These are phyloP conservation scores for Ammodytes dubius DNA, from an alignment of 2,113 vertebrate species.

Conservation along the genomic window DNA sequence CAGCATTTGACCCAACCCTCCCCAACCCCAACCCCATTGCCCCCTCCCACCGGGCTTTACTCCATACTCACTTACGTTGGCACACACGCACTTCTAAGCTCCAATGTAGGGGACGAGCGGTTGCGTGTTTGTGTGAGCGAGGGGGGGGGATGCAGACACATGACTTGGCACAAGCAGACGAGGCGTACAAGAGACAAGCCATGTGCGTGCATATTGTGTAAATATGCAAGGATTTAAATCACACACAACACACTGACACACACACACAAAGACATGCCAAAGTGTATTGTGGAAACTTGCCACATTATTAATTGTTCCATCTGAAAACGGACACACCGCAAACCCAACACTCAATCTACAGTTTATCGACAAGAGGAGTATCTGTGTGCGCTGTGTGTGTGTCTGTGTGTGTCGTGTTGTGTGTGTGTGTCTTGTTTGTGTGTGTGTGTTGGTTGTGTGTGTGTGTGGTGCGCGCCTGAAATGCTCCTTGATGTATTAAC, in stretches of 20 bases:
- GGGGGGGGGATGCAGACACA: conserved; percentile 11
- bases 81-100: conserved; percentile 49
- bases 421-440: neutral
- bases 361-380: neutral
- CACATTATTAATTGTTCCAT: neutral
- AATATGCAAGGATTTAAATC: conserved; percentile 50
- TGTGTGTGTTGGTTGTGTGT: neutral
- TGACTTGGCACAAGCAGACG: neutral
- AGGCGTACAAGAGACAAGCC: conserved; percentile 53
- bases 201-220: conserved; percentile 47
- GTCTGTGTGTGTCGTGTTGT: conserved; percentile 28
- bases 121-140: conserved; percentile 12
- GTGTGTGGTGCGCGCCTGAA: conserved; percentile 28
- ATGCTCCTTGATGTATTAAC: neutral
- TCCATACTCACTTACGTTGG: conserved; percentile 3
- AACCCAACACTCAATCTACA: neutral
- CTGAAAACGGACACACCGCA: neutral
- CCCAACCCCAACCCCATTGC: neutral
- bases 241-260: conserved; percentile 5
- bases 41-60: neutral
- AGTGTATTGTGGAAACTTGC: conserved; percentile 26
- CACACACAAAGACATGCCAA: conserved; percentile 28
- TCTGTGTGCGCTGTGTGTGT: conserved; percentile 13
- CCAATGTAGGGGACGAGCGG: conserved; percentile 32
- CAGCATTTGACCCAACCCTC: conserved; percentile 70